Conservation (phyloP, 2,113 vertebrate genomes). For the Hemiscyllium ocellatum region DNA sequence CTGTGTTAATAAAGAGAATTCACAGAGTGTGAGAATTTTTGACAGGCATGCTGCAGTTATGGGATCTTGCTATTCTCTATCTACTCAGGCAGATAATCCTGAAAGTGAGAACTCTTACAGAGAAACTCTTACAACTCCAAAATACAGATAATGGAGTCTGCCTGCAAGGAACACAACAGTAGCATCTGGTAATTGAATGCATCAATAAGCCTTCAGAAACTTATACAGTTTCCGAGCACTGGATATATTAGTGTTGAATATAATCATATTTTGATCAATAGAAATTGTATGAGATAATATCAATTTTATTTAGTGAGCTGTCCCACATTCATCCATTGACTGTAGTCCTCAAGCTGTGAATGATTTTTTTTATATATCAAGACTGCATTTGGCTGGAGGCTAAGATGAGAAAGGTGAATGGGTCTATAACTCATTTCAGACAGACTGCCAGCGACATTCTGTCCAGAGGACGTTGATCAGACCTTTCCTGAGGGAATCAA, state of each 20-base stretch:
- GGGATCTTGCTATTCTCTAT: neutral
- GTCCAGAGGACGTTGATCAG: conserved; percentile 48
- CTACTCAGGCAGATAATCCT: neutral
- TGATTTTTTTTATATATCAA: conserved; percentile 45
- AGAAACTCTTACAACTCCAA: conserved; percentile 50
- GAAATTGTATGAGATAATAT: conserved; percentile 67
- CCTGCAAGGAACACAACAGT: conserved; percentile 52
- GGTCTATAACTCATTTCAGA: conserved; percentile 63
- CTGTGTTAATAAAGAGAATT: neutral
- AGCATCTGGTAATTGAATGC: conserved; percentile 59
- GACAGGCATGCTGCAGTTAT: neutral
- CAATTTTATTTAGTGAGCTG: conserved; percentile 58
- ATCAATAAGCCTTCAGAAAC: conserved; percentile 69
- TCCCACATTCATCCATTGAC: conserved; percentile 47
- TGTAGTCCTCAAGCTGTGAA: conserved; percentile 42
- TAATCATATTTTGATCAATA: conserved; percentile 67
- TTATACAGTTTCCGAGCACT: conserved; percentile 50
- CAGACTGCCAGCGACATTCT: conserved; percentile 49
- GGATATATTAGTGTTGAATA: conserved; percentile 54
- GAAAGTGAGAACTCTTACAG: conserved; percentile 45
- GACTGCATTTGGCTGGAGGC: conserved; percentile 54
- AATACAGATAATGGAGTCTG: conserved; percentile 49
- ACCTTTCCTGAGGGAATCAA: conserved; percentile 48
- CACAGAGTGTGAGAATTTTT: neutral
- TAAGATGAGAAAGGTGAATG: conserved; percentile 57